Evolutionary conservation across 2,888 invertebrate genomes (phyloP).

Genomic region (Drosophila koepferae): DNA sequence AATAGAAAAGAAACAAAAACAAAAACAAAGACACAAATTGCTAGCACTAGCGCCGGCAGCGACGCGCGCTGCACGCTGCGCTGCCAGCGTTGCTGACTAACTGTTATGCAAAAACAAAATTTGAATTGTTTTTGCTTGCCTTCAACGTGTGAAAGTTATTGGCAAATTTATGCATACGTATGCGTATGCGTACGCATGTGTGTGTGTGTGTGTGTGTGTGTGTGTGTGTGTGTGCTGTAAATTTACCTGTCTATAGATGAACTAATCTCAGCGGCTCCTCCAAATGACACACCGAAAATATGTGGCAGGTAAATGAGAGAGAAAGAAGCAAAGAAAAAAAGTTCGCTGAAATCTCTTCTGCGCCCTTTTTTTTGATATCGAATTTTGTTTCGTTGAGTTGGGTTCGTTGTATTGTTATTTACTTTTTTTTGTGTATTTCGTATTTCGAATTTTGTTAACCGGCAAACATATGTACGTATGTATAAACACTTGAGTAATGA

Average conservation of each 20-base stretch:
- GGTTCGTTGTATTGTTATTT: conserved; percentile 9
- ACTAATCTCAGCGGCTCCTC: conserved; percentile 47
- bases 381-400: conserved; percentile 36
- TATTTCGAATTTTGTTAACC: conserved; percentile 39
- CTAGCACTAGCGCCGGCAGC: conserved; percentile 31
- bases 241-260: conserved; percentile 43
- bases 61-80: conserved; percentile 17
- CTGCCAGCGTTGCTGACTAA: conserved; percentile 42
- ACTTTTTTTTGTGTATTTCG: background rate
- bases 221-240: conserved; percentile 10
- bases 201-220: background rate
- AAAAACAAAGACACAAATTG: background rate
- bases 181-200: background rate
- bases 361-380: conserved; percentile 30
- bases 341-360: conserved; percentile 16
- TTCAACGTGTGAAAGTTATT: conserved; percentile 50
- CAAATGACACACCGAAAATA: conserved; percentile 26
- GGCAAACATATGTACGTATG: conserved; percentile 55
- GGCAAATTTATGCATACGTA: conserved; percentile 3
- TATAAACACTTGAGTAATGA: conserved; percentile 41
- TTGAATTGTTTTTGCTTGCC: conserved; percentile 13
- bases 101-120: conserved; percentile 47
- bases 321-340: conserved; percentile 2
- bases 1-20: background rate
- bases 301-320: conserved; percentile 31